Conservation (phyloP, 2,888 invertebrate genomes). For the Nomada flava region DNA sequence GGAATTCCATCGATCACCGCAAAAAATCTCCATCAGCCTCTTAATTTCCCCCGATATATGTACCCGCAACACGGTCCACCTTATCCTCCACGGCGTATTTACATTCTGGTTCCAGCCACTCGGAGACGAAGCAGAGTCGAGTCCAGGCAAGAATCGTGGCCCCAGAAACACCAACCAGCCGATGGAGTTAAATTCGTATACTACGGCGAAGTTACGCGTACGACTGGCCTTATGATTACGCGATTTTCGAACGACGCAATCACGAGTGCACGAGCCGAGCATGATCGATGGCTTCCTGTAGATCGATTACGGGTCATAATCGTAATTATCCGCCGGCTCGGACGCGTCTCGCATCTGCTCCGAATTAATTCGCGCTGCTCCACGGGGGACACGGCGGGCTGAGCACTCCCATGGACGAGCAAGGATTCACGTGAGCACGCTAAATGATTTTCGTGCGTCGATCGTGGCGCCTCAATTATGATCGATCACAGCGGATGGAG, state of each 20-base stretch:
- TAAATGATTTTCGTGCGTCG: constrained; percentile 75
- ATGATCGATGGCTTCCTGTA: constrained; percentile 43
- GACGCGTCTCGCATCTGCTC: constrained; percentile 15
- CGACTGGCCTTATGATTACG: constrained; percentile 9
- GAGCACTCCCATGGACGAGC: constrained; percentile 60
- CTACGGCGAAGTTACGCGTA: constrained; percentile 1
- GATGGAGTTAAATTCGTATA: constrained; percentile 9
- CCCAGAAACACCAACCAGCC: neutral
- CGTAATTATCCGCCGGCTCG: constrained; percentile 41
- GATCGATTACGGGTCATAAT: constrained; percentile 51
- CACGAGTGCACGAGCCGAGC: neutral
- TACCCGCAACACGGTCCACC: no score
- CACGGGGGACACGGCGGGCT: constrained; percentile 15
- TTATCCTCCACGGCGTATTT: constrained; percentile 11
- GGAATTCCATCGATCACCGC: constrained; percentile 24
- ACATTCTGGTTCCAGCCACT: constrained; percentile 12
- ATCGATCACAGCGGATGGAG: constrained; percentile 47
- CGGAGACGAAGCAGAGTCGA: neutral
- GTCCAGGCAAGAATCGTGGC: neutral
- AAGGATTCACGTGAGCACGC: constrained; percentile 59
- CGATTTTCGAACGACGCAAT: constrained; percentile 22
- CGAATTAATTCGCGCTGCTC: constrained; percentile 48
- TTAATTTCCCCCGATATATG: constrained; percentile 30
- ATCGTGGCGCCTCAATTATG: constrained; percentile 57
- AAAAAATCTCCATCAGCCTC: neutral